Conservation (phyloP, 2,113 vertebrate species). For the Merops nubicus region DNA sequence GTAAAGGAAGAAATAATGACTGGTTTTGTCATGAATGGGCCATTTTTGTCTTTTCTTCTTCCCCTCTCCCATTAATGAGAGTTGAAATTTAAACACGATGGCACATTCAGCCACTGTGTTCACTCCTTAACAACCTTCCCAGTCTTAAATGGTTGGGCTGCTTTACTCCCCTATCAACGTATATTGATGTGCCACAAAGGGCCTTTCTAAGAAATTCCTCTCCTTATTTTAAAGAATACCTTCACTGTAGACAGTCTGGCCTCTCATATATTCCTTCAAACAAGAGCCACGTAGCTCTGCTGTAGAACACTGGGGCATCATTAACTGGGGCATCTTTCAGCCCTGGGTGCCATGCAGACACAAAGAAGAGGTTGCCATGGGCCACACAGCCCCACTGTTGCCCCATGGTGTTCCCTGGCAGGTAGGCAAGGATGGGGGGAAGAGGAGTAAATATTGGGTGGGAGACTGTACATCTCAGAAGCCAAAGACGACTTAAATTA, state of each 20-base stretch:
- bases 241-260: not conserved
- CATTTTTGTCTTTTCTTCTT: constrained; percentile 43
- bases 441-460: not conserved
- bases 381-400: not conserved
- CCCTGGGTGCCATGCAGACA: not conserved
- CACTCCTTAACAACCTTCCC: not conserved
- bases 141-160: not conserved
- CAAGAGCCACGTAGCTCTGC: not conserved
- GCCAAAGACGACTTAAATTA: not conserved
- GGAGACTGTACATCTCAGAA: not conserved
- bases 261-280: not conserved
- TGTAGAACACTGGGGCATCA: not conserved
- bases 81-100: not conserved
- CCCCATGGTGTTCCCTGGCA: not conserved
- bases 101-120: not conserved
- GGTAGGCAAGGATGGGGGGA: not conserved
- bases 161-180: fast-evolving
- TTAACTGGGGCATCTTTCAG: not conserved
- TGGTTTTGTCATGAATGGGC: constrained; percentile 11
- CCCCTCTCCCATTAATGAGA: constrained; percentile 22
- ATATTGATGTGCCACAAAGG: not conserved
- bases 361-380: not conserved
- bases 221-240: not conserved
- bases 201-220: not conserved
- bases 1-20: constrained; percentile 61